Evolutionary conservation across 2,797 vertebrate species (phyloP), one percentile per base, ranked within the genome.

Genomic region (Characodon lateralis): DNA sequence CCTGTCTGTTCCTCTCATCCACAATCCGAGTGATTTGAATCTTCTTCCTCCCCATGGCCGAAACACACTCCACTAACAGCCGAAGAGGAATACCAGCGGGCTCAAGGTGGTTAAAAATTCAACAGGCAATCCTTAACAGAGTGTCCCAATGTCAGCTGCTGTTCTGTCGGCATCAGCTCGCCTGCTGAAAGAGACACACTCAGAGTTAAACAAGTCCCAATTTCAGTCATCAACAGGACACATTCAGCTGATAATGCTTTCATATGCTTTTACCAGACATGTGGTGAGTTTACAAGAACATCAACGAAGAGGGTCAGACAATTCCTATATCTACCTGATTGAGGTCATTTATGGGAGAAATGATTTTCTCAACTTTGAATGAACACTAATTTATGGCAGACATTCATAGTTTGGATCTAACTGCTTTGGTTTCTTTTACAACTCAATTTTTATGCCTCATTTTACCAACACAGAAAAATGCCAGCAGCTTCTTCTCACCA

Each of bases 1-100:
- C 98, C 97, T 99, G 98, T 83, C 98, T 96, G 94, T 99, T 99
- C 92, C 98, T 96, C 90, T 99, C 98, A 80, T 99, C 98, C 87
- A 97, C 95, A 84, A 99, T 99, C 90, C 98, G 95, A 5, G 97
- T 98, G 94, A 99, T 99, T 92, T 99, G 98, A 94, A 99, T 99
- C 96, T 99, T 99, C 95, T 97, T 99, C 84, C 98, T 96, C 92
- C 98, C 98, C 98, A 99, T 99, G 94, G 94, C 96, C 26, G 72
- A 76, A 85, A 75, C 85, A 88, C 88, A 87, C 91, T 94, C 89
- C 77, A 82, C 94, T 90, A 92, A 85, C 91, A 93, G 91, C 90
- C 88, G 90, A 81, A 85, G 95, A 93, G 95, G 91, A 91, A 85
- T 92, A 94, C 83, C 77, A 93, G 78, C n/a, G 74, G 77, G 87